These are phyloP conservation scores for Eristalis arbustorum DNA, from an alignment of 2,888 invertebrate species.

Conservation along the genomic window DNA sequence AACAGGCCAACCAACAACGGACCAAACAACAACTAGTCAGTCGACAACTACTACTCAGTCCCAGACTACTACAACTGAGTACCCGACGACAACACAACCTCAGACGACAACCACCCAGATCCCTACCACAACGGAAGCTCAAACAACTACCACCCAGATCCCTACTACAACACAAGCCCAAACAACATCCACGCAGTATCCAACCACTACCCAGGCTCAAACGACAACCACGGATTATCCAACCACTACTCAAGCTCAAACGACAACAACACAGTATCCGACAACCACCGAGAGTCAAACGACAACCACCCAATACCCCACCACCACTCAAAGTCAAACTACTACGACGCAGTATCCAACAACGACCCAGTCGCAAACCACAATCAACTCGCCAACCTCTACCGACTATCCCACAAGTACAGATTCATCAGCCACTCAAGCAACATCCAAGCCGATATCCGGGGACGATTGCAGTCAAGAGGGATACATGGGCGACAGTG, in stretches of 20 bases:
- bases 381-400: slow-evolving; percentile 15
- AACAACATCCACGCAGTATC: slow-evolving; percentile 31
- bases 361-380: neutral
- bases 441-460: slow-evolving; percentile 55
- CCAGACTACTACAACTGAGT: neutral
- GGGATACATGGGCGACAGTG: slow-evolving; percentile 80
- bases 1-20: neutral
- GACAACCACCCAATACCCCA: neutral
- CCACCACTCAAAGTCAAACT: neutral
- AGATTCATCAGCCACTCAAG: slow-evolving; percentile 60
- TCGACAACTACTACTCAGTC: neutral
- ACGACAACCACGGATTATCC: slow-evolving; percentile 35
- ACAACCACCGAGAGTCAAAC: neutral
- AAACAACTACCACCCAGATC: neutral
- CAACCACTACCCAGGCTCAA: slow-evolving; percentile 30
- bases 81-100: neutral
- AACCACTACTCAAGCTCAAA: slow-evolving; percentile 21
- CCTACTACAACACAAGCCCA: slow-evolving; percentile 14
- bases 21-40: neutral
- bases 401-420: slow-evolving; percentile 41
- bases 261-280: slow-evolving; percentile 30
- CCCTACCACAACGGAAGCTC: no score
- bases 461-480: slow-evolving; percentile 78
- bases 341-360: neutral
- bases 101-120: neutral